These are phyloP conservation scores for Pantelozetes paolii DNA, from an alignment of 2,888 invertebrate species.

Conservation along the genomic window DNA sequence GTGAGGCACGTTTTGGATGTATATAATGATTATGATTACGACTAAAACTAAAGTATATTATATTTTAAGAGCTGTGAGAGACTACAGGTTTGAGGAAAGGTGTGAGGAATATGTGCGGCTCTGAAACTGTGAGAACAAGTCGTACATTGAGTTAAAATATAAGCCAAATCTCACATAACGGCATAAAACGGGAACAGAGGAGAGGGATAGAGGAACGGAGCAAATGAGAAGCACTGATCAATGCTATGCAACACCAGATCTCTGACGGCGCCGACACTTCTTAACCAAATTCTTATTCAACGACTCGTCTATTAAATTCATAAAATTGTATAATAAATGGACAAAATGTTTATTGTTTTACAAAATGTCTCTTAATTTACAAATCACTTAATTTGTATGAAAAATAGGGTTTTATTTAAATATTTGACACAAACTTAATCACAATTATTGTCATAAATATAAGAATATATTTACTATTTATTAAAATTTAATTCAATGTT, in stretches of 20 bases:
- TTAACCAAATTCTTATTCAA: neutral
- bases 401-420: too few relatives aligned
- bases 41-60: neutral
- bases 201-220: neutral
- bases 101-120: constrained; percentile 21
- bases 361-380: too few relatives aligned
- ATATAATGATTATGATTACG: constrained; percentile 6
- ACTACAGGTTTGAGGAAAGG: constrained; percentile 23
- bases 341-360: neutral
- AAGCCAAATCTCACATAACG: constrained; percentile 14
- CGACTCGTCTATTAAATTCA: neutral
- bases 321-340: neutral
- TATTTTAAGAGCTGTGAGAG: neutral
- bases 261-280: constrained; percentile 3
- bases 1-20: neutral
- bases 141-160: neutral
- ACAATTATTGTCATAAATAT: too few relatives aligned
- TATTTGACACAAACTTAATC: too few relatives aligned
- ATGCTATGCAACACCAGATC: constrained; percentile 3
- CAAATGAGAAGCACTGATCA: too few relatives aligned
- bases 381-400: too few relatives aligned
- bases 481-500: too few relatives aligned
- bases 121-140: neutral
- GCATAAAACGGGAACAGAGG: constrained; percentile 32
- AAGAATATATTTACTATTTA: too few relatives aligned